Conservation (phyloP, 1,140 invertebrate species). For the Gryllus bimaculatus region DNA sequence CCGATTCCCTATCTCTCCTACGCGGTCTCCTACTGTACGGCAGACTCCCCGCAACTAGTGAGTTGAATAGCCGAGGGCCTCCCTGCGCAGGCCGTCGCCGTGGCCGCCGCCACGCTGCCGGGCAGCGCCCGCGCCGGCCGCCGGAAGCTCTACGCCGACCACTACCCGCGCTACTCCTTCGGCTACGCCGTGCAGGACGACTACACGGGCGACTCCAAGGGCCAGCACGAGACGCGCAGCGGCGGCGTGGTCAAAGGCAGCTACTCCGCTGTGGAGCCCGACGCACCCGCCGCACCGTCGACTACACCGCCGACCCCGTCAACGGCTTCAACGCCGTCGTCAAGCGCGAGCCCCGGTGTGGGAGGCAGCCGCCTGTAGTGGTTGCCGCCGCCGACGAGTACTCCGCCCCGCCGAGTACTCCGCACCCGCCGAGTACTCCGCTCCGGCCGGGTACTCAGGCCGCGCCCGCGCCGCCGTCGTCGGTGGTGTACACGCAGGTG, state of each 20-base stretch:
- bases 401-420: constrained; percentile 18
- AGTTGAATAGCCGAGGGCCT: too few species aligned
- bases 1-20: too few species aligned
- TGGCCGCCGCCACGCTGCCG: background rate
- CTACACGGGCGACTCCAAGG: constrained; percentile 41
- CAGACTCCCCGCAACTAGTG: too few species aligned
- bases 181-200: constrained; percentile 42
- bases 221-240: constrained; percentile 39
- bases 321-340: constrained; percentile 24
- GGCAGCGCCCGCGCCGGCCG: constrained; percentile 31
- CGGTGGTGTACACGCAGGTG: constrained; percentile 23
- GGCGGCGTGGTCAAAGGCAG: constrained; percentile 50
- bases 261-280: constrained; percentile 44
- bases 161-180: constrained; percentile 41
- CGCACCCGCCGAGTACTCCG: constrained; percentile 18
- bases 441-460: constrained; percentile 20
- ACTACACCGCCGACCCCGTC: constrained; percentile 39
- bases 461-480: constrained; percentile 23
- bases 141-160: constrained; percentile 21
- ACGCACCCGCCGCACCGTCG: constrained; percentile 49
- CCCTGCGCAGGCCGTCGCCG: too few species aligned
- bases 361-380: constrained; percentile 34
- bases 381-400: constrained; percentile 26
- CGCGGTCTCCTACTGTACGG: too few species aligned
- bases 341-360: constrained; percentile 30